phyloP scores from a whole-genome alignment of 1,140 invertebrate genomes.

The Leptonema lineaticorne region DNA sequence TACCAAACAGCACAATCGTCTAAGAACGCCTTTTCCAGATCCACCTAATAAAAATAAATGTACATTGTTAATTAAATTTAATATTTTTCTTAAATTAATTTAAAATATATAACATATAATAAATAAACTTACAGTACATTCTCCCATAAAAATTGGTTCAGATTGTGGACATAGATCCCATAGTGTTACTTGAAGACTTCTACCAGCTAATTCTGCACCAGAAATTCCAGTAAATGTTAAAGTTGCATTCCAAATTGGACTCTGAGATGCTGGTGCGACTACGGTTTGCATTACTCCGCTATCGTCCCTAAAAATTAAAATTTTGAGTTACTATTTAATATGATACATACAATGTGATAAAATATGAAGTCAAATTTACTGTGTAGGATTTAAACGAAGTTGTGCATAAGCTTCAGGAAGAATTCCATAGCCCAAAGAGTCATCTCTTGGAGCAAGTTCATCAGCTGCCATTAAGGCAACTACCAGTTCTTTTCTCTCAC shows the following conservation, averaged over 20 bases:
- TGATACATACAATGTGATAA: conserved; percentile 4
- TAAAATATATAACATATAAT: background rate
- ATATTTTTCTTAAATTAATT: background rate
- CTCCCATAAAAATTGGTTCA: conserved; percentile 80
- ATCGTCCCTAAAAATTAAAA: conserved; percentile 64
- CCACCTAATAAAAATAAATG: conserved; percentile 46
- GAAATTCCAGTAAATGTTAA: conserved; percentile 75
- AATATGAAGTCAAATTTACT: conserved; percentile 58
- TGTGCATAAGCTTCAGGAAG: conserved; percentile 81
- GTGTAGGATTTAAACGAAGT: conserved; percentile 72
- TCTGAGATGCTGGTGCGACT: conserved; percentile 77
- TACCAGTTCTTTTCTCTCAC: conserved; percentile 76
- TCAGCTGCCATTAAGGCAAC: conserved; percentile 81
- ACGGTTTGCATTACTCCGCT: conserved; percentile 74
- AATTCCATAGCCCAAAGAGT: conserved; percentile 69
- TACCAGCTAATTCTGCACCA: conserved; percentile 74
- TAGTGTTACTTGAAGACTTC: conserved; percentile 79
- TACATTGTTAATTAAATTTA: background rate
- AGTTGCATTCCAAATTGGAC: conserved; percentile 89
- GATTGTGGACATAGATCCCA: conserved; percentile 83
- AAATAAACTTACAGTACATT: conserved; percentile 69
- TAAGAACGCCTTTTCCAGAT: conserved; percentile 76
- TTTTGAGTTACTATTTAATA: background rate
- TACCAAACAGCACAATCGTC: conserved; percentile 87
- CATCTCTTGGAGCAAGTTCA: conserved; percentile 75